Evolutionary conservation across 2,888 invertebrate genomes (phyloP).

Genomic region (Leucophenga maculata): DNA sequence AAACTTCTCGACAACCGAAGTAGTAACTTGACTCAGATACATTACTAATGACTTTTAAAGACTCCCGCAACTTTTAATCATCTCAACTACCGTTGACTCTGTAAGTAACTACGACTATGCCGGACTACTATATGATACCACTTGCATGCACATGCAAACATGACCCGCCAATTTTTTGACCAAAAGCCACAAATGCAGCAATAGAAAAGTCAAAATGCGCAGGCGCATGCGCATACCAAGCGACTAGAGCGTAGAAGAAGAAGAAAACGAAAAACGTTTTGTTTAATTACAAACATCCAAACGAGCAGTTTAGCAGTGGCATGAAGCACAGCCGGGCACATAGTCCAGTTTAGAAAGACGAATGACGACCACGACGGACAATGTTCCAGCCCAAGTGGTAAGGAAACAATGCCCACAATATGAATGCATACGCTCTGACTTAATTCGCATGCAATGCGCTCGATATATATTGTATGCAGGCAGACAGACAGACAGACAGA

Average conservation of each 20-base stretch:
- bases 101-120: no score
- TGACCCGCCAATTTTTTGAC: no score
- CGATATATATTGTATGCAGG: slow-evolving; percentile 19
- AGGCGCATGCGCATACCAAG: slow-evolving; percentile 48
- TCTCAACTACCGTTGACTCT: no score
- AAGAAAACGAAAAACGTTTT: slow-evolving; percentile 47
- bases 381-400: slow-evolving; percentile 27
- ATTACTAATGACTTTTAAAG: slow-evolving; percentile 22
- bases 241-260: slow-evolving; percentile 22
- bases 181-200: no score
- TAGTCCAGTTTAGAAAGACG: slow-evolving; percentile 5
- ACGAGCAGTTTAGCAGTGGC: slow-evolving; percentile 3
- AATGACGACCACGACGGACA: not conserved
- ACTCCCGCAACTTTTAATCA: no score
- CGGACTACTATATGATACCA: no score
- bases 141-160: no score
- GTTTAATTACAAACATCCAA: slow-evolving; percentile 62
- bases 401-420: slow-evolving; percentile 53
- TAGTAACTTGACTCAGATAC: slow-evolving; percentile 16
- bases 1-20: not conserved
- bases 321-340: not conserved
- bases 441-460: slow-evolving; percentile 30
- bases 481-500: not conserved
- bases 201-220: no score
- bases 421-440: slow-evolving; percentile 9